A percentile compares a stretch with the other conserved stretches of the same genome.
Conservation (phyloP, 2,113 vertebrate species). For the Ranitomeya variabilis region DNA sequence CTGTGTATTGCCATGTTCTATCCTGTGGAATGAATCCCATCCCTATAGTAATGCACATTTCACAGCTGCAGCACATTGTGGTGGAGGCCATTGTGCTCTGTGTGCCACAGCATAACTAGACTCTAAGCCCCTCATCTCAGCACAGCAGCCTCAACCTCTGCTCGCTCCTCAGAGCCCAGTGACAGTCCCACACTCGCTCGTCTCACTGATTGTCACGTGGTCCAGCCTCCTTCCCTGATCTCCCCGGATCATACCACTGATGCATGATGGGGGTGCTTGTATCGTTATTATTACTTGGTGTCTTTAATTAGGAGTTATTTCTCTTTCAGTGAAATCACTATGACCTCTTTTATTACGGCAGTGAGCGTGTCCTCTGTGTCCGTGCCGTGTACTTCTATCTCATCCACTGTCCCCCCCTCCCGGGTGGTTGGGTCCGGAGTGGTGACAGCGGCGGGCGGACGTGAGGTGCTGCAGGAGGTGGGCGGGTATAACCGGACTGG, state of each 20-base stretch:
- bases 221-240: background rate
- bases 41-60: too few species aligned
- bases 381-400: background rate
- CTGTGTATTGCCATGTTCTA: too few species aligned
- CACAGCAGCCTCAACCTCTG: too few species aligned
- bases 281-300: background rate
- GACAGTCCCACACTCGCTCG: too few species aligned
- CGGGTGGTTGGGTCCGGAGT: background rate
- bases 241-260: background rate
- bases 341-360: background rate
- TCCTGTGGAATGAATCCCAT: too few species aligned
- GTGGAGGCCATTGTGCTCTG: too few species aligned
- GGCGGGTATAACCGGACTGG: background rate
- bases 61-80: too few species aligned
- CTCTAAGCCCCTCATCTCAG: too few species aligned
- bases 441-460: conserved; percentile 21
- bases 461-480: background rate
- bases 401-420: background rate
- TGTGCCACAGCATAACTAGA: too few species aligned
- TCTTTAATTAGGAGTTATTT: background rate
- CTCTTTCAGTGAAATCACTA: background rate
- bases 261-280: background rate
- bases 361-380: background rate
- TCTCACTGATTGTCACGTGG: background rate
- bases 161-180: too few species aligned